phyloP scores from a whole-genome alignment of 2,113 vertebrate species.

The Galbula dea region DNA sequence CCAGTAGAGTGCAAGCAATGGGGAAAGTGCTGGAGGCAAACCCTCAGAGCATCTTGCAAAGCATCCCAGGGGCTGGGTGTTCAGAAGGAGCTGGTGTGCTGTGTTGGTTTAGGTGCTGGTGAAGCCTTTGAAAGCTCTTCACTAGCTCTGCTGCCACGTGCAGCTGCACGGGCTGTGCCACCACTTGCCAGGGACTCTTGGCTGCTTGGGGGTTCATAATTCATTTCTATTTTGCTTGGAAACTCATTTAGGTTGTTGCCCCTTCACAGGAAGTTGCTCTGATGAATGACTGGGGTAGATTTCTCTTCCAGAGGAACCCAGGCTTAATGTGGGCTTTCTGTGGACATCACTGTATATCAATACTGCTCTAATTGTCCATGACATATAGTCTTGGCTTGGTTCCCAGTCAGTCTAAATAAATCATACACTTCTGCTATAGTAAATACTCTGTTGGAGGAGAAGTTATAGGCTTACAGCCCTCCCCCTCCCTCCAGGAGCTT shows the following conservation, averaged over 20 bases:
- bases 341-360: constrained; percentile 53
- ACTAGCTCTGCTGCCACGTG: not conserved
- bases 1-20: fast-evolving
- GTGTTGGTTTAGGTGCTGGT: not conserved
- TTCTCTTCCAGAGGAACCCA: constrained; percentile 53
- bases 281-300: constrained; percentile 56
- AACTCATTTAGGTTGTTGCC: constrained; percentile 21
- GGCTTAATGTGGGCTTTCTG: constrained; percentile 49
- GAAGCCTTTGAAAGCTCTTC: not conserved
- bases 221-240: constrained; percentile 47
- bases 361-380: constrained; percentile 65
- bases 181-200: not conserved
- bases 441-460: constrained; percentile 56
- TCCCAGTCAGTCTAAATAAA: constrained; percentile 69
- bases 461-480: constrained; percentile 17
- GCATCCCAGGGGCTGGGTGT: not conserved
- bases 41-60: not conserved
- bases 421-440: constrained; percentile 59
- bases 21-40: fast-evolving
- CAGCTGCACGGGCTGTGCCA: constrained; percentile 16
- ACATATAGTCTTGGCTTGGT: constrained; percentile 67
- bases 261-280: constrained; percentile 27
- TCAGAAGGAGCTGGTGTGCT: not conserved
- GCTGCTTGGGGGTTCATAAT: not conserved
- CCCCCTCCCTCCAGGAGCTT: constrained; percentile 2